These are phyloP conservation scores for Pachydiplax longipennis DNA, from an alignment of 2,888 invertebrate species.

Conservation along the genomic window DNA sequence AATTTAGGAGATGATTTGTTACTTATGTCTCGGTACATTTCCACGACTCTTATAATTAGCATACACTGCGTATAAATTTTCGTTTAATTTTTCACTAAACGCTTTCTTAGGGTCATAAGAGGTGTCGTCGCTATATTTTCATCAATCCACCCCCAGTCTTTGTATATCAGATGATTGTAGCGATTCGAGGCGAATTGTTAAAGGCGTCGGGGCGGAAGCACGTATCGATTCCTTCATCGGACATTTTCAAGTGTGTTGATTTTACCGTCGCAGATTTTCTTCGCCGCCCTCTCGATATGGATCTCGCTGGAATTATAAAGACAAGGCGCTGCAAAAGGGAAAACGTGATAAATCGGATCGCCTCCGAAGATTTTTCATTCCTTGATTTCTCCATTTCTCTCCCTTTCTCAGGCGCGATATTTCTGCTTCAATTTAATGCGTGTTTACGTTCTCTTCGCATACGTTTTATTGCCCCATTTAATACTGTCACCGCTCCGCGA, in stretches of 20 bases:
- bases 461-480: slow-evolving; percentile 22
- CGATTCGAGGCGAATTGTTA: not conserved
- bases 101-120: too few species aligned
- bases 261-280: not conserved
- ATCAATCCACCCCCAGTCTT: not conserved
- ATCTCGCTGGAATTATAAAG: slow-evolving; percentile 7
- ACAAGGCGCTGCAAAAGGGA: not conserved
- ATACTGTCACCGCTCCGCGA: not conserved
- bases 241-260: not conserved
- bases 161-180: not conserved
- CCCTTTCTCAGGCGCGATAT: not conserved
- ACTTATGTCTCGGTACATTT: too few species aligned
- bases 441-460: slow-evolving; percentile 13
- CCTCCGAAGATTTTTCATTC: not conserved
- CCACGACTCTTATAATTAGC: too few species aligned
- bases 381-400: not conserved
- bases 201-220: not conserved
- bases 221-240: not conserved
- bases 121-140: too few species aligned
- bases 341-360: slow-evolving; percentile 1
- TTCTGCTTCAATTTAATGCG: not conserved
- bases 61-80: too few species aligned
- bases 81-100: too few species aligned
- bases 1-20: too few species aligned
- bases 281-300: not conserved